Conservation (phyloP, 2,888 invertebrate genomes). For the Automeris io region DNA sequence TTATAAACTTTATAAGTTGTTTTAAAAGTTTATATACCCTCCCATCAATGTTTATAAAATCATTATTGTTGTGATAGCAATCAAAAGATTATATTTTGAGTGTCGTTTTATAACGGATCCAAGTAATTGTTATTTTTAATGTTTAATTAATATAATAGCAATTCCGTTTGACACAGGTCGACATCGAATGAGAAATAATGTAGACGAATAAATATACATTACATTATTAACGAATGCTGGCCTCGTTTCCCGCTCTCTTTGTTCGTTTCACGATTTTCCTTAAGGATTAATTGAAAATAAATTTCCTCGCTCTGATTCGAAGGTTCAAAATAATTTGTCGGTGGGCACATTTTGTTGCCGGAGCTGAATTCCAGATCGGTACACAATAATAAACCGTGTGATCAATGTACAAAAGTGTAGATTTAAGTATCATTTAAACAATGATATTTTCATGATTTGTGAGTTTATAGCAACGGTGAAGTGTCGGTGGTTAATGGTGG, state of each 20-base stretch:
- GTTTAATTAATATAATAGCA: slow-evolving; percentile 45
- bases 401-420: slow-evolving; percentile 28
- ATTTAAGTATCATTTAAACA: slow-evolving; percentile 33
- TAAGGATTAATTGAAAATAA: slow-evolving; percentile 59
- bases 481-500: slow-evolving; percentile 76
- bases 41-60: too few species aligned
- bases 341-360: slow-evolving; percentile 48
- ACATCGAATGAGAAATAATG: slow-evolving; percentile 60
- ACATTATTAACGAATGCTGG: slow-evolving; percentile 77
- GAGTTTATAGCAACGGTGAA: slow-evolving; percentile 77
- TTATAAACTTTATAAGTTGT: too few species aligned
- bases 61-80: too few species aligned
- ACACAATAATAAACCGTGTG: slow-evolving; percentile 40
- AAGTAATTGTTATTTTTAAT: slow-evolving; percentile 29
- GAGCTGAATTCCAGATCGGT: slow-evolving; percentile 35
- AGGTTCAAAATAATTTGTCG: slow-evolving; percentile 67
- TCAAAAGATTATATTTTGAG: slow-evolving; percentile 1
- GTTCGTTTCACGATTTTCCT: slow-evolving; percentile 67
- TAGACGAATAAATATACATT: slow-evolving; percentile 74
- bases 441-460: slow-evolving; percentile 75
- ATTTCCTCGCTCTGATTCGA: slow-evolving; percentile 52
- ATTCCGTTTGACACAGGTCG: slow-evolving; percentile 51
- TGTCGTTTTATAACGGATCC: slow-evolving; percentile 11
- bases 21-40: too few species aligned
- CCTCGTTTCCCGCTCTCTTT: slow-evolving; percentile 75